Percentiles rank a stretch among this genome's conserved stretches.
Conservation (phyloP, 1,140 invertebrate species). For the Drosophila nigromelanica region DNA sequence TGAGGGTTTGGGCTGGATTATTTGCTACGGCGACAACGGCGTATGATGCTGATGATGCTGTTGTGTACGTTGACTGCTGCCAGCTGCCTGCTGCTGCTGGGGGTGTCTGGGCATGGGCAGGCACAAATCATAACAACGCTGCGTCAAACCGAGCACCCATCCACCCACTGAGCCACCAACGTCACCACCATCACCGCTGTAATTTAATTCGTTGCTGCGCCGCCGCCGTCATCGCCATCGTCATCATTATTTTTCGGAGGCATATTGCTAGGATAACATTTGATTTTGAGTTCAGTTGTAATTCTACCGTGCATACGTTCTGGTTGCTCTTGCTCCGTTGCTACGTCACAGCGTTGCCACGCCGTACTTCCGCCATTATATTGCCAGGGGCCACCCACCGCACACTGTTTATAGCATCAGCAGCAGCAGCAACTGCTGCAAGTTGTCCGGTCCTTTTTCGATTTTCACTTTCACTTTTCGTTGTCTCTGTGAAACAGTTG, state of each 20-base stretch:
- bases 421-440: conserved; percentile 1
- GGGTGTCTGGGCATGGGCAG: conserved; percentile 25
- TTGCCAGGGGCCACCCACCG: conserved; percentile 31
- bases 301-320: conserved; percentile 83
- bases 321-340: conserved; percentile 76
- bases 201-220: conserved; percentile 80
- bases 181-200: conserved; percentile 61
- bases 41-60: conserved; percentile 11
- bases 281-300: conserved; percentile 84
- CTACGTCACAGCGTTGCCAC: conserved; percentile 57
- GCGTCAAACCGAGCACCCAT: conserved; percentile 24
- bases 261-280: conserved; percentile 84
- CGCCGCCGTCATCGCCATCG: conserved; percentile 54
- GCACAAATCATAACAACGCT: conserved; percentile 68
- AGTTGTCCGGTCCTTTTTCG: conserved; percentile 10
- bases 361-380: conserved; percentile 30
- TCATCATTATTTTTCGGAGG: conserved; percentile 83
- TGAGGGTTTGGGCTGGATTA: conserved; percentile 69
- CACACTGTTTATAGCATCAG: conserved; percentile 4
- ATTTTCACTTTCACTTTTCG: conserved; percentile 75
- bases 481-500: conserved; percentile 51
- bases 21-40: conserved; percentile 57
- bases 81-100: conserved; percentile 3
- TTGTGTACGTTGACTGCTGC: conserved; percentile 6
- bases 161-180: conserved; percentile 38